phyloP scores from a whole-genome alignment of 2,888 invertebrate species.

The Lissocephala sabroskyi region DNA sequence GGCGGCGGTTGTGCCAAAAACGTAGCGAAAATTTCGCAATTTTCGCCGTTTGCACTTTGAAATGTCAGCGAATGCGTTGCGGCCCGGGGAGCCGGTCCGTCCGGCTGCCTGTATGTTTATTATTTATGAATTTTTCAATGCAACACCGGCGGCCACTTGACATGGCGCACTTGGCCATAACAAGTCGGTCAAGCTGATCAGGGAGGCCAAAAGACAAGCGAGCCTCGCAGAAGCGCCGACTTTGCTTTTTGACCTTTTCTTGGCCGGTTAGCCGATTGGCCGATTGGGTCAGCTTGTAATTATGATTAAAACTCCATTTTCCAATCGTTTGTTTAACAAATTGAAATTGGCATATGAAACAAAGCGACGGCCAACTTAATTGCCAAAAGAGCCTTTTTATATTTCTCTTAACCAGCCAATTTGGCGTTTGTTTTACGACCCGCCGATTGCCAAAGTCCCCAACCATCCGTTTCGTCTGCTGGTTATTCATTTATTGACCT shows the following conservation, averaged over 20 bases:
- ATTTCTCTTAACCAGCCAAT: too few species aligned
- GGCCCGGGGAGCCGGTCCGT: neutral
- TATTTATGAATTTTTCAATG: slow-evolving; percentile 13
- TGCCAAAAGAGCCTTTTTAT: slow-evolving; percentile 20
- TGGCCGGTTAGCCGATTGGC: slow-evolving; percentile 22
- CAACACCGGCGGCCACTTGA: slow-evolving; percentile 1
- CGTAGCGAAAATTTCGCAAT: slow-evolving; percentile 47
- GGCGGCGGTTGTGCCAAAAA: too few species aligned
- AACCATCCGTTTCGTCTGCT: neutral
- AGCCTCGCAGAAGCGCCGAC: slow-evolving; percentile 26
- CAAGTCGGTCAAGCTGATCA: slow-evolving; percentile 56
- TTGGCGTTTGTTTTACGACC: too few species aligned
- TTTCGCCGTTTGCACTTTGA: slow-evolving; percentile 52
- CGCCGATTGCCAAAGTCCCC: too few species aligned
- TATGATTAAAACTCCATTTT: slow-evolving; percentile 48
- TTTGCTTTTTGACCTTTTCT: slow-evolving; percentile 58
- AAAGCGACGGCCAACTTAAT: slow-evolving; percentile 31
- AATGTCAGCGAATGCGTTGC: slow-evolving; percentile 43
- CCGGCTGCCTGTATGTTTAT: neutral
- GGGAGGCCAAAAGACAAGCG: neutral
- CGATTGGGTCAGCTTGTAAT: slow-evolving; percentile 40
- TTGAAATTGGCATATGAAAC: slow-evolving; percentile 33
- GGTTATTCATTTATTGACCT: neutral
- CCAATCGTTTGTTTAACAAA: slow-evolving; percentile 46
- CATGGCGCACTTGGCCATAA: slow-evolving; percentile 61